Evolutionary conservation across 1,140 invertebrate genomes (phyloP), one percentile per base, ranked within the genome.

Genomic region (Pantala flavescens): DNA sequence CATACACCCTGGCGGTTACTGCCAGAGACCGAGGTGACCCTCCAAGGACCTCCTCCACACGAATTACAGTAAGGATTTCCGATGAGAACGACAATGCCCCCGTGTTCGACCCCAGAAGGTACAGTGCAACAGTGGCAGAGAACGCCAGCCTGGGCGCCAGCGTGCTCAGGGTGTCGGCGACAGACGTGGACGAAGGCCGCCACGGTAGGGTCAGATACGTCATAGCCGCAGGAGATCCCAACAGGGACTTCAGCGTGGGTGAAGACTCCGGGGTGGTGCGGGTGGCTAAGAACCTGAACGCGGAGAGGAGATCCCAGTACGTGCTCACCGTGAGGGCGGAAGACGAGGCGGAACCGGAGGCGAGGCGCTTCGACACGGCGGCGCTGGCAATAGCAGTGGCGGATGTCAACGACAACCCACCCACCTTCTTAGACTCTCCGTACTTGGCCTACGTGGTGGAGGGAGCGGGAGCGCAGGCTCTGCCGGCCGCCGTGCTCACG

Each of bases 81-180:
- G 96, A 98, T 81, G 93, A 94, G 81, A 98, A 98, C 82, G 96
- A 98, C 82, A 97, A 98, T 82, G 90, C 90, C 76, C 96, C 97
- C 0, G 86, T 93, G 9, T 98, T 98, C 83, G 90, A 94, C 81
- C 92, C 92, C 0, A 89, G 90, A 78, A 90, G 93, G 78, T 98
- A 98, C 80, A 92, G 90, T 49, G 90, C 93, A 0, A 91, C 90
- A 0, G 90, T 98, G 11, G 89, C 92, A 0, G 97, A 98, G 83
- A 96, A 98, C 83, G 92, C 94, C n/a, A 92, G 90, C 77, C 93
- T 97, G 75, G 96, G 96, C 0, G 90, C 92, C 1, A 96, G 91
- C 78, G 91, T 98, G 0, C 82, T 97, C 0, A 91, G 94, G 89
- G 91, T 98, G 9, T 94, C 92, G 0, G 96, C 96, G 16, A 96